A percentile compares a stretch with the other conserved stretches of the same genome.
phyloP scores from a whole-genome alignment of 2,888 invertebrate genomes.

The Habrosyne pyritoides region DNA sequence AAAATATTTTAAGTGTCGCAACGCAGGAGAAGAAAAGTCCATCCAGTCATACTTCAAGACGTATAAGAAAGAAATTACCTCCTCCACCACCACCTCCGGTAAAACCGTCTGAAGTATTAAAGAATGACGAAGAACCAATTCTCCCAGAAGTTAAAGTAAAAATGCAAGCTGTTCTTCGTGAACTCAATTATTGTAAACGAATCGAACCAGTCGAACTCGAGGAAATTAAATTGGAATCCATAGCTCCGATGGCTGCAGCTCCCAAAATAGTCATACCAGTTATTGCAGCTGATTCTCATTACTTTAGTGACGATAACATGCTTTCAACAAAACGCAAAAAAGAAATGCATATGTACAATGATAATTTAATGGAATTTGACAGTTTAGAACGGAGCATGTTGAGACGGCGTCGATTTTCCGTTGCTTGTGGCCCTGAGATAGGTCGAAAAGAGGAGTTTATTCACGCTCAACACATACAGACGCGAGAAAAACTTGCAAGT shows the following conservation, averaged over 20 bases:
- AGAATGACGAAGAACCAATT: conserved; percentile 60
- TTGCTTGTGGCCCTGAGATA: conserved; percentile 73
- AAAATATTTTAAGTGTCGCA: not conserved
- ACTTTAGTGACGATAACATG: conserved; percentile 68
- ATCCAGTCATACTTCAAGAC: conserved; percentile 59
- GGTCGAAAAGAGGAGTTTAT: conserved; percentile 57
- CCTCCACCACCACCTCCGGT: conserved; percentile 74
- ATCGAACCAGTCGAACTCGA: conserved; percentile 60
- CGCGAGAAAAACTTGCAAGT: conserved; percentile 59
- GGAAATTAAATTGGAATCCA: conserved; percentile 57
- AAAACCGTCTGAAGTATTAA: conserved; percentile 29
- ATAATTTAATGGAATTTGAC: conserved; percentile 61
- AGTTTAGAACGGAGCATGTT: conserved; percentile 65
- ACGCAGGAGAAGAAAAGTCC: conserved; percentile 56
- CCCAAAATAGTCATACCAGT: conserved; percentile 78
- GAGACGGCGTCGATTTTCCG: conserved; percentile 66
- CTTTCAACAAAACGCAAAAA: conserved; percentile 50
- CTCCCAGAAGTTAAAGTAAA: conserved; percentile 82
- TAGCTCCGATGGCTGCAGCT: conserved; percentile 58
- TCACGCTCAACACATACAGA: conserved; percentile 44
- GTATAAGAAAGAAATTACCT: conserved; percentile 70
- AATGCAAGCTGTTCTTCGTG: conserved; percentile 85
- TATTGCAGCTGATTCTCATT: conserved; percentile 68
- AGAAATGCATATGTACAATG: conserved; percentile 43
- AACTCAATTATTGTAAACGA: conserved; percentile 73